phyloP scores from a whole-genome alignment of 2,113 vertebrate genomes.

The Sialia sialis region DNA sequence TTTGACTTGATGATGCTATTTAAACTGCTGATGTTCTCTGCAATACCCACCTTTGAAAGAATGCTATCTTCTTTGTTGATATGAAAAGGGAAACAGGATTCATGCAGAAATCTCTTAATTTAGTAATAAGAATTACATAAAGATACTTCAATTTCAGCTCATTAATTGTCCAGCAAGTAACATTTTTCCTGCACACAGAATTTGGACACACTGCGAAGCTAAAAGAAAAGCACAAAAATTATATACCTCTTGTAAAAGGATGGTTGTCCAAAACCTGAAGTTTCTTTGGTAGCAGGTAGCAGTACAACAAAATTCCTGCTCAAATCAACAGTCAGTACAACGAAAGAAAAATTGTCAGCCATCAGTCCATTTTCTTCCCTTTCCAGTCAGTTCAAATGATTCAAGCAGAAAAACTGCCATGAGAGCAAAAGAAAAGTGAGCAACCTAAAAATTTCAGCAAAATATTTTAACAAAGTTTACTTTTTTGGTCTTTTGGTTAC shows the following conservation, averaged over 20 bases:
- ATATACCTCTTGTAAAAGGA: neutral
- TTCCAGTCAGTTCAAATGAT: neutral
- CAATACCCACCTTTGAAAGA: neutral
- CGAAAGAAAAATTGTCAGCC: neutral
- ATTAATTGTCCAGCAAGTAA: neutral
- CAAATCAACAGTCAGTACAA: neutral
- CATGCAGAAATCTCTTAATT: neutral
- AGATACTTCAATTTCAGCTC: neutral
- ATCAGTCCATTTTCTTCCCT: neutral
- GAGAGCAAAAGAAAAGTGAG: neutral
- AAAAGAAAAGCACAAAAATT: neutral
- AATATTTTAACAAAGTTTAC: slow-evolving; percentile 11
- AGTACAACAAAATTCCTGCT: neutral
- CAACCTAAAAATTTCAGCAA: neutral
- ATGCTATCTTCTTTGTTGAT: neutral
- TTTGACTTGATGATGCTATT: neutral
- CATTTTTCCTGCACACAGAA: neutral
- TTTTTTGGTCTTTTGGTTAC: neutral
- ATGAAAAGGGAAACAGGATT: neutral
- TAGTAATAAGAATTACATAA: neutral
- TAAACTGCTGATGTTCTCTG: neutral
- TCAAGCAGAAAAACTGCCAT: neutral
- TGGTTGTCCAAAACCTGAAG: neutral
- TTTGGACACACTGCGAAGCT: neutral
- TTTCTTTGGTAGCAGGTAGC: neutral